Conservation (phyloP, 2,888 invertebrate genomes). For the Laspeyria flexula region DNA sequence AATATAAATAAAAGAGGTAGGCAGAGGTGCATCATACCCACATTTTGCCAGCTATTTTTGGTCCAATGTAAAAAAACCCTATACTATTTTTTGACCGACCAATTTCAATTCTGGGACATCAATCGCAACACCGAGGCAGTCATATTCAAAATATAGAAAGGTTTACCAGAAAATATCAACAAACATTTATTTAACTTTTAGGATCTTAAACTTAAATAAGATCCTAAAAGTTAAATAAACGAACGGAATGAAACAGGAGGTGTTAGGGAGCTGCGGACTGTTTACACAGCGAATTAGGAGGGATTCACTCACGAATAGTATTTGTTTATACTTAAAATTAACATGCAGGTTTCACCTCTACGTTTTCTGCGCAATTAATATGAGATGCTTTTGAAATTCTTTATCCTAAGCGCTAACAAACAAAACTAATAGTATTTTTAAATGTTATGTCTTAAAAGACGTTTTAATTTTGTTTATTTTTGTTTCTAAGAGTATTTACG, state of each 20-base stretch:
- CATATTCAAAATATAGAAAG: too few relatives aligned
- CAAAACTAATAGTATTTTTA: background rate
- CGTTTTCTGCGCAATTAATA: slow-evolving; percentile 13
- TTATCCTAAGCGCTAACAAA: background rate
- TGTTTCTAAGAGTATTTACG: background rate
- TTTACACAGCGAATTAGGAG: slow-evolving; percentile 70
- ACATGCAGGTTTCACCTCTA: slow-evolving; percentile 37
- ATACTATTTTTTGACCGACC: too few relatives aligned
- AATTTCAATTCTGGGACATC: too few relatives aligned
- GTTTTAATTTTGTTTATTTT: background rate
- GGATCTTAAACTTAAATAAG: slow-evolving; percentile 60
- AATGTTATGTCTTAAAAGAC: background rate
- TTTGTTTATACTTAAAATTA: slow-evolving; percentile 70
- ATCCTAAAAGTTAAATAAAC: slow-evolving; percentile 70
- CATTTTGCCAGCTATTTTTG: too few relatives aligned
- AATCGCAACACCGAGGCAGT: too few relatives aligned
- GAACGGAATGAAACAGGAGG: slow-evolving; percentile 40
- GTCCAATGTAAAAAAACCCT: too few relatives aligned
- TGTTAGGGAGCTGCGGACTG: slow-evolving; percentile 27
- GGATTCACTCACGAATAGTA: slow-evolving; percentile 50
- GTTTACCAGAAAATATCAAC: background rate
- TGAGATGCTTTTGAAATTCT: slow-evolving; percentile 16
- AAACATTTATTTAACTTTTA: background rate
- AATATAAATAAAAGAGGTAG: too few relatives aligned
- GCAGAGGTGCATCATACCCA: too few relatives aligned